These are phyloP conservation scores for Edolisoma coerulescens DNA, from an alignment of 2,113 vertebrate species.

Conservation along the genomic window DNA sequence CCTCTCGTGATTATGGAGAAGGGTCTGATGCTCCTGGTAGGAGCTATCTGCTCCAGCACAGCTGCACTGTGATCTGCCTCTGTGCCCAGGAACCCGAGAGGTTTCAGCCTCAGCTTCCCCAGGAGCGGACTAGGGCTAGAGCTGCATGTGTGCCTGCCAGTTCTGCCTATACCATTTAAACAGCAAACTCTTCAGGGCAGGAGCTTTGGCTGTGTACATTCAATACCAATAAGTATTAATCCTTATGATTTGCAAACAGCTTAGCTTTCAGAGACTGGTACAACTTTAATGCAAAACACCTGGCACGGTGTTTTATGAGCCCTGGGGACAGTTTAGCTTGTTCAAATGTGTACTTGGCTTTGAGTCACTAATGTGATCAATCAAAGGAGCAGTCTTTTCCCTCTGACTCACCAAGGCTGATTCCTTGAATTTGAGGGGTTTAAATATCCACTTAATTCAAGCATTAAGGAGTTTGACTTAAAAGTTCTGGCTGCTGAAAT, in stretches of 20 bases:
- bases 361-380: not conserved
- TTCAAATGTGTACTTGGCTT: constrained; percentile 10
- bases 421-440: not conserved
- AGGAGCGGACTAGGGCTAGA: not conserved
- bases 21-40: accelerated
- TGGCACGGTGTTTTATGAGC: not conserved
- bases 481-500: not conserved
- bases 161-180: not conserved
- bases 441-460: not conserved
- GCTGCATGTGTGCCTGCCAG: not conserved
- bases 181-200: not conserved
- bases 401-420: not conserved
- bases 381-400: not conserved
- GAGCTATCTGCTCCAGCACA: not conserved
- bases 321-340: not conserved
- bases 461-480: not conserved
- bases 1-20: not conserved
- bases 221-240: not conserved
- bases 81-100: not conserved
- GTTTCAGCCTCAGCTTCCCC: not conserved
- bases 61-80: accelerated
- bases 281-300: not conserved
- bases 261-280: not conserved
- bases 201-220: not conserved
- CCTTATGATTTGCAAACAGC: not conserved